Conservation (phyloP, 2,797 vertebrate species). For the Bradypodion ventrale region DNA sequence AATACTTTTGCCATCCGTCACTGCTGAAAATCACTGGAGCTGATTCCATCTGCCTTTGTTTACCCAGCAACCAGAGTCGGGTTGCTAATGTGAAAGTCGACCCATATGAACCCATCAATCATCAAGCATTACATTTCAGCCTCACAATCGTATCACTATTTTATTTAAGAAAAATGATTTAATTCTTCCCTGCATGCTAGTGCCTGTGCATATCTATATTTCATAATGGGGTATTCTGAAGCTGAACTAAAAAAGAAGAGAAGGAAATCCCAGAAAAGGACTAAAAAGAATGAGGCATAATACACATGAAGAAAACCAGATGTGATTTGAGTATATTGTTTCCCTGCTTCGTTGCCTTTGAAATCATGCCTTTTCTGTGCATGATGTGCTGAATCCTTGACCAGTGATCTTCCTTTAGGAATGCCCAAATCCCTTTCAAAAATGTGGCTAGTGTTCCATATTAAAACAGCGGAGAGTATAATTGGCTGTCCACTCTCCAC, state of each 20-base stretch:
- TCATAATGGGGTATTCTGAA: not conserved
- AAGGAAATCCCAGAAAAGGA: not conserved
- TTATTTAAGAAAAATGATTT: conserved; percentile 51
- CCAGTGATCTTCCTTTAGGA: not conserved
- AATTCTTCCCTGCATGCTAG: conserved; percentile 42
- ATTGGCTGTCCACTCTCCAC: no score
- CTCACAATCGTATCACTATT: conserved; percentile 42
- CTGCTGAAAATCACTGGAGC: conserved; percentile 75
- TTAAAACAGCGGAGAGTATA: no score
- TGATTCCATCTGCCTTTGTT: conserved; percentile 86
- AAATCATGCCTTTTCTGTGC: not conserved
- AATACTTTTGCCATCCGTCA: conserved; percentile 74
- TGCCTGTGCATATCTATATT: not conserved
- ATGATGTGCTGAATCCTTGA: not conserved
- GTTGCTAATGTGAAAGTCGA: conserved; percentile 81
- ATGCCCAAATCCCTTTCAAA: not conserved
- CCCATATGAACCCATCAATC: conserved; percentile 89
- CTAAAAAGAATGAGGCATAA: not conserved
- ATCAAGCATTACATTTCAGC: conserved; percentile 54
- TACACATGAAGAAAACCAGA: not conserved
- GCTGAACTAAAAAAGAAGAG: not conserved
- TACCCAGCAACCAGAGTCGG: conserved; percentile 85
- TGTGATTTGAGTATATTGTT: not conserved
- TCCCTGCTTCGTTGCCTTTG: not conserved
- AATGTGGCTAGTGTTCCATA: not conserved